phyloP scores from a whole-genome alignment of 2,113 vertebrate species.

The Parus major region DNA sequence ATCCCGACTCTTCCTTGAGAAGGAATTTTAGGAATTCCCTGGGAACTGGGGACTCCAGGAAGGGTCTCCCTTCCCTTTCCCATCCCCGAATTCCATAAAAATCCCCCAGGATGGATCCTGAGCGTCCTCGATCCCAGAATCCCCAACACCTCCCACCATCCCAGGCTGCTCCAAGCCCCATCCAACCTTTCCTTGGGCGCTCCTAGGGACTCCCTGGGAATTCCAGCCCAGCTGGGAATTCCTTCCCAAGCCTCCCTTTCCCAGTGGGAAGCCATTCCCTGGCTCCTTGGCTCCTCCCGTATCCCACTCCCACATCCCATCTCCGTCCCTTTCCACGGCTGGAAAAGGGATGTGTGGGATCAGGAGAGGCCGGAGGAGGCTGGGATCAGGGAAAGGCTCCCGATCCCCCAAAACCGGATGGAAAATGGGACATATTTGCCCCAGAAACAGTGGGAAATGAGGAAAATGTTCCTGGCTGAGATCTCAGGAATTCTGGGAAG shows the following conservation, averaged over 20 bases:
- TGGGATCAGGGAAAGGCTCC: not conserved
- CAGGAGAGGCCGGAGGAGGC: not conserved
- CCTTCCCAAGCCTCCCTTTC: not conserved
- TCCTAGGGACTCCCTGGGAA: not conserved
- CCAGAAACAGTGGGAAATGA: not conserved
- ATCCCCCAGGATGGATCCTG: no score
- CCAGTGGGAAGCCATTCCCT: not conserved
- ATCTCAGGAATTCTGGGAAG: not conserved
- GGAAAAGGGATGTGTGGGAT: not conserved
- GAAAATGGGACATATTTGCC: no score
- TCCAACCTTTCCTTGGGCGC: rapidly evolving
- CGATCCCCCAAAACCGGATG: not conserved
- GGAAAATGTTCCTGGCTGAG: not conserved
- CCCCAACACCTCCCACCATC: rapidly evolving
- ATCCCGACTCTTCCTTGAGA: no score
- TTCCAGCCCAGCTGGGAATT: not conserved
- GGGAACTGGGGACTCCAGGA: no score
- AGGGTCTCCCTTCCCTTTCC: no score
- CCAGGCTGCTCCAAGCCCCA: not conserved
- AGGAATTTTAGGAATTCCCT: no score
- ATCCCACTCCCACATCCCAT: not conserved
- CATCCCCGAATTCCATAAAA: no score
- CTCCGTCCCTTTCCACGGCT: not conserved
- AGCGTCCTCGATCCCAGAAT: no score
- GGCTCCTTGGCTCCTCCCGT: not conserved